Evolutionary conservation across 1,140 invertebrate species (phyloP), one percentile per base, ranked within the genome.

Genomic region (Pomacea maculata): DNA sequence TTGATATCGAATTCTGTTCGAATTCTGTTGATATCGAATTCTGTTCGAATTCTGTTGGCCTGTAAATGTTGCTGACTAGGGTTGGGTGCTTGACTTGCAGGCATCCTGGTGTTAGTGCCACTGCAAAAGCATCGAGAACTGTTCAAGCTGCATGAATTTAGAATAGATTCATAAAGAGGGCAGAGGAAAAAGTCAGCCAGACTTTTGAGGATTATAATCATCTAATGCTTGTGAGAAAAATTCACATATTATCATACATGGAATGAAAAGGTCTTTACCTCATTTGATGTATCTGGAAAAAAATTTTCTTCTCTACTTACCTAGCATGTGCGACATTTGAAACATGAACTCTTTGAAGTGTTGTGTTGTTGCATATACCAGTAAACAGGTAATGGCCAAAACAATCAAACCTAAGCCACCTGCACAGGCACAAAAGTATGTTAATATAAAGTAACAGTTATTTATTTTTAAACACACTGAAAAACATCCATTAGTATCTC

Each of bases 331-430:
- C 82, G 8, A 87, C 83, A 79, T 82, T 80, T 19, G 83, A 64
- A 6, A 79, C 63, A 14, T 73, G 65, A 55, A 84, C 82, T 25
- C 84, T 80, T 34, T 86, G 83, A 14, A 86, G 80, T 45, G 87
- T 87, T 15, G 86, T 83, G 80, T 85, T 92, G 91, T 96, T 96
- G 14, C 95, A 94, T 86, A 97, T 96, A 17, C 96, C 96, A 3
- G 96, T 97, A 84, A 96, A 96, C 21, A 97, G 89, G 91, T 95
- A 96, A 83, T 94, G 94, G 61, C 96, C 96, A 65, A 95, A 92
- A 79, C 93, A 93, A 91, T 97, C 96, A 92, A 97, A 97, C 52
- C 95, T 94, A 52, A 97, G 95, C 93, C 95, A 97, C 89, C 96
- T 96, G 89, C 80, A 93, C 92, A 87, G 89, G 34, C 3, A 61